Evolutionary conservation across 1,140 invertebrate species (phyloP).

Genomic region (Pararge aegeria): DNA sequence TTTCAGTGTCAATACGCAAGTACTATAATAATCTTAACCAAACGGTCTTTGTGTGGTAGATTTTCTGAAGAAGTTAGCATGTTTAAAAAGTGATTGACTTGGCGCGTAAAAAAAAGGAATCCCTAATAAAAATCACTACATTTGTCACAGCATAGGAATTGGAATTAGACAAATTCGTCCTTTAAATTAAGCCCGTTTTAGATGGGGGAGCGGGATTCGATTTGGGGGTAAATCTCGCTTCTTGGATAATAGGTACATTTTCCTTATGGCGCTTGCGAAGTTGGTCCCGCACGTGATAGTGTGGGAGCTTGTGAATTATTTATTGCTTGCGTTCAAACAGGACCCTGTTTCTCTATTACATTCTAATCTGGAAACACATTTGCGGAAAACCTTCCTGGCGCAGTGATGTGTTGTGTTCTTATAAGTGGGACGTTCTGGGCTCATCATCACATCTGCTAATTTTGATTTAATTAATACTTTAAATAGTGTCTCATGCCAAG

Average conservation of each 20-base stretch:
- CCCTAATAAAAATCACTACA: constrained; percentile 69
- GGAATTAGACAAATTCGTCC: constrained; percentile 74
- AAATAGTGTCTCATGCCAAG: too few relatives aligned
- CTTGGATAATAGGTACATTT: constrained; percentile 54
- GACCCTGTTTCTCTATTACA: too few relatives aligned
- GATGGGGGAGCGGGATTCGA: constrained; percentile 55
- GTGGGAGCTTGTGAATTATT: background rate
- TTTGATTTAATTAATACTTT: too few relatives aligned
- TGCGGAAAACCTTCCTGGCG: too few relatives aligned
- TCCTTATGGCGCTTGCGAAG: constrained; percentile 37
- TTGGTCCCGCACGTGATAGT: constrained; percentile 44
- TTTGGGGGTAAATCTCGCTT: constrained; percentile 64
- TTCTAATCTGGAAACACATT: too few relatives aligned
- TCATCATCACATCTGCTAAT: too few relatives aligned
- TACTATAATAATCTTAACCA: too few relatives aligned
- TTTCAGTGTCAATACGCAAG: too few relatives aligned
- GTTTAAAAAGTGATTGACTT: background rate
- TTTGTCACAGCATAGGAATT: constrained; percentile 73
- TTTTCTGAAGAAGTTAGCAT: background rate
- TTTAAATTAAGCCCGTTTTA: constrained; percentile 69
- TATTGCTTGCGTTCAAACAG: background rate
- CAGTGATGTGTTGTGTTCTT: too few relatives aligned
- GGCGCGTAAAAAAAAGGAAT: constrained; percentile 36
- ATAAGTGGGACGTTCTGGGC: too few relatives aligned
- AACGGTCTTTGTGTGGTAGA: too few relatives aligned